Percentiles rank a stretch among this genome's conserved stretches.
Evolutionary conservation across 2,113 vertebrate genomes (phyloP).

Genomic region (Lophochroa leadbeateri): DNA sequence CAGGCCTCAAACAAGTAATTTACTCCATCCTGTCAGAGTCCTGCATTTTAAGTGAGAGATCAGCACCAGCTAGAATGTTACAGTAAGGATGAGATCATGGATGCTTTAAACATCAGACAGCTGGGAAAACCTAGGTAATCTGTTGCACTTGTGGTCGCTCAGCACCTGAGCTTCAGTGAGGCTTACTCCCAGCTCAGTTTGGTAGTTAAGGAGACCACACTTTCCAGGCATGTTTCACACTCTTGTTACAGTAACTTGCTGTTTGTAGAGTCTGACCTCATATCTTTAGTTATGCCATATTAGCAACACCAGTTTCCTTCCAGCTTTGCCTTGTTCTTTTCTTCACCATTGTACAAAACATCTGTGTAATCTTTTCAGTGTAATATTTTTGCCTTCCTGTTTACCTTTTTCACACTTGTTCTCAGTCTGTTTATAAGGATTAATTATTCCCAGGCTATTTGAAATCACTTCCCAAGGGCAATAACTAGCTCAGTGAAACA

Average conservation of each 20-base stretch:
- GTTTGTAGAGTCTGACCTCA: not conserved
- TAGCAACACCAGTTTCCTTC: not conserved
- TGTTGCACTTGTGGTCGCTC: not conserved
- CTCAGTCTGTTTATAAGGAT: not conserved
- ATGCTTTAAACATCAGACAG: not conserved
- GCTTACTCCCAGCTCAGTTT: not conserved
- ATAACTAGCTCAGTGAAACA: not conserved
- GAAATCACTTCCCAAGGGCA: not conserved
- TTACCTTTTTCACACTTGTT: not conserved
- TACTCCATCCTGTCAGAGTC: not conserved
- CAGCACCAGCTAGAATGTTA: not conserved
- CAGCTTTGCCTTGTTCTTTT: not conserved
- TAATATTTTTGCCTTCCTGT: not conserved
- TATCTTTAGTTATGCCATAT: not conserved
- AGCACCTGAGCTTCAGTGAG: not conserved
- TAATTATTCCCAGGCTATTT: not conserved
- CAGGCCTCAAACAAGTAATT: not conserved
- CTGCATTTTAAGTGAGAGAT: not conserved
- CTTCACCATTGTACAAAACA: not conserved
- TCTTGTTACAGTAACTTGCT: not conserved
- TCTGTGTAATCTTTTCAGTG: not conserved
- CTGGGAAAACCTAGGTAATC: not conserved
- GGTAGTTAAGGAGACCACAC: not conserved
- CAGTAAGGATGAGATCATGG: not conserved
- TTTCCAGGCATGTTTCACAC: not conserved